phyloP scores from a whole-genome alignment of 2,113 vertebrate species.

The Triplophysa tibetana region DNA sequence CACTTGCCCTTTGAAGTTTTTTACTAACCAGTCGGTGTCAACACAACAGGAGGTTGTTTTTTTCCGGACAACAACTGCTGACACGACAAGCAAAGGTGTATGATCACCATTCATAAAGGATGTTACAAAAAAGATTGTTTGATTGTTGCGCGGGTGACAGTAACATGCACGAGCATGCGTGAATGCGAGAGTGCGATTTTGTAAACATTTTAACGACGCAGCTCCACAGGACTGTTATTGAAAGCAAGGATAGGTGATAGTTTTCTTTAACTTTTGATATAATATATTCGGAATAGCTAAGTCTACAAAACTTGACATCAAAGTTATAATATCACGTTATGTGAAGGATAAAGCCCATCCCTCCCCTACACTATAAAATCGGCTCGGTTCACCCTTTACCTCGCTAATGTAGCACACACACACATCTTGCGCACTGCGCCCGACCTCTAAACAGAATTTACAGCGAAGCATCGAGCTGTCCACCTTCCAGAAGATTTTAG shows the following conservation, averaged over 20 bases:
- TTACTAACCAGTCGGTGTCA: constrained; percentile 28
- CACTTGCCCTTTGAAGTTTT: constrained; percentile 45
- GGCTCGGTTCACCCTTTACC: constrained; percentile 26
- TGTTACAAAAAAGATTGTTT: no score
- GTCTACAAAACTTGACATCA: constrained; percentile 14
- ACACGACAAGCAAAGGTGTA: constrained; percentile 13
- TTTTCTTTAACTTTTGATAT: not conserved
- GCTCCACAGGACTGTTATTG: no score
- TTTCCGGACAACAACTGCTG: constrained; percentile 28
- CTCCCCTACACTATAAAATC: not conserved
- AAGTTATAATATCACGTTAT: constrained; percentile 5
- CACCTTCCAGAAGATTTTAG: not conserved
- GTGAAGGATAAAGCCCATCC: not conserved
- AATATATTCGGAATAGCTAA: not conserved
- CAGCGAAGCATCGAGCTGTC: constrained; percentile 18
- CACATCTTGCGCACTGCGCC: constrained; percentile 42
- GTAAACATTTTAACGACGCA: no score
- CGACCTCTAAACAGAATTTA: constrained; percentile 19
- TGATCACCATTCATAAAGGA: not conserved
- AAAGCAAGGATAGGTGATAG: no score
- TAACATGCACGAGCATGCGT: not conserved
- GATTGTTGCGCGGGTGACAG: not conserved
- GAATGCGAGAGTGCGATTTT: not conserved
- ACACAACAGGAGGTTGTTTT: constrained; percentile 32
- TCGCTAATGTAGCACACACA: constrained; percentile 11